These are phyloP conservation scores for Lithophane semibrunnea DNA, from an alignment of 2,888 invertebrate species.

Conservation along the genomic window DNA sequence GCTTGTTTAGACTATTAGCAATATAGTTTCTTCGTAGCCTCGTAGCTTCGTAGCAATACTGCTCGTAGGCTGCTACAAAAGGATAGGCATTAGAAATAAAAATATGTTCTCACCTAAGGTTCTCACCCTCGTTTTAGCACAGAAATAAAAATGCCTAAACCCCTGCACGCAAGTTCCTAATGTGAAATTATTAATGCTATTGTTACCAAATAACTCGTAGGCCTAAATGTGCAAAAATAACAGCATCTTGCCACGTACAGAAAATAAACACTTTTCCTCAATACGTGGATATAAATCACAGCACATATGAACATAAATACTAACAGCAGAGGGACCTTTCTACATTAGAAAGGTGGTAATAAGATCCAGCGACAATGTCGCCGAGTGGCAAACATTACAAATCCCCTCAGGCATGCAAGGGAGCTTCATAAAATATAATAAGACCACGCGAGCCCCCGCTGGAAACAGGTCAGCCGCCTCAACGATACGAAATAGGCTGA, in stretches of 20 bases:
- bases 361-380: constrained; percentile 80
- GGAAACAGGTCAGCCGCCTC: constrained; percentile 77
- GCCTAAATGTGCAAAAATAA: constrained; percentile 38
- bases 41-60: background rate
- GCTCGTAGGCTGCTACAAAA: background rate
- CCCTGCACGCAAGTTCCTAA: constrained; percentile 35
- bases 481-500: constrained; percentile 57
- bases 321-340: constrained; percentile 73
- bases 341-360: constrained; percentile 80
- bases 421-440: constrained; percentile 88
- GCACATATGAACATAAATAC: constrained; percentile 73
- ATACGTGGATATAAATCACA: constrained; percentile 60
- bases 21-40: background rate
- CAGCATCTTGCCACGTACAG: constrained; percentile 51
- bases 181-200: constrained; percentile 32
- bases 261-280: constrained; percentile 59
- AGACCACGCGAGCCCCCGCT: constrained; percentile 80
- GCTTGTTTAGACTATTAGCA: background rate
- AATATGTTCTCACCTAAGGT: background rate
- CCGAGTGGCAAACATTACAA: constrained; percentile 80
- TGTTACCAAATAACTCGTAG: constrained; percentile 17
- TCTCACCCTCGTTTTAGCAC: background rate
- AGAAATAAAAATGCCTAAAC: constrained; percentile 16
- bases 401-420: constrained; percentile 80
- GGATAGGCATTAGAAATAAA: background rate